Evolutionary conservation across 2,888 invertebrate genomes (phyloP).

Genomic region (Pammene aurita): DNA sequence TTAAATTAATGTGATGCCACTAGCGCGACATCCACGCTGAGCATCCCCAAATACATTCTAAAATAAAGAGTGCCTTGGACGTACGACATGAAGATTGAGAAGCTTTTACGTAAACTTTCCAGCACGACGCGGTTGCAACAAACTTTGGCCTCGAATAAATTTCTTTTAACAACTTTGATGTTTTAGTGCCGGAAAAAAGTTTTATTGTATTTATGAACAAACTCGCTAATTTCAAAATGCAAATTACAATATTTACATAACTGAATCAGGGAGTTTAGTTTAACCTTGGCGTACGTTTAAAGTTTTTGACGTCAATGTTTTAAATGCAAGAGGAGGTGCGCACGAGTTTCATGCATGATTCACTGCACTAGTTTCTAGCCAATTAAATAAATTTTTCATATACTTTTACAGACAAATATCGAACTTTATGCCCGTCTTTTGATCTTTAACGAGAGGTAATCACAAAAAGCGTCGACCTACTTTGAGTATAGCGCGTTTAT

Average conservation of each 20-base stretch:
- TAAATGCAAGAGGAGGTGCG: constrained; percentile 59
- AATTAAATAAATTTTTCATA: constrained; percentile 31
- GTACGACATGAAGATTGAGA: constrained; percentile 52
- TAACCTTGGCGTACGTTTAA: constrained; percentile 56
- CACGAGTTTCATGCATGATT: constrained; percentile 54
- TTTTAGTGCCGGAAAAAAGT: constrained; percentile 17
- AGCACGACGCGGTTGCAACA: constrained; percentile 46
- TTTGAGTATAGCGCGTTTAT: constrained; percentile 12
- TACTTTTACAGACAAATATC: constrained; percentile 12
- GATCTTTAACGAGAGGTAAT: constrained; percentile 20
- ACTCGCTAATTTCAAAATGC: constrained; percentile 14
- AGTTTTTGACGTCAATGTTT: constrained; percentile 66
- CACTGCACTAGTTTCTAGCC: constrained; percentile 54
- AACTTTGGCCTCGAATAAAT: neutral
- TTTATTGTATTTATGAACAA: constrained; percentile 4
- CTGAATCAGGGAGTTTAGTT: constrained; percentile 26
- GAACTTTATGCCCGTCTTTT: constrained; percentile 24
- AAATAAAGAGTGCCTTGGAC: constrained; percentile 58
- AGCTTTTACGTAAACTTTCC: constrained; percentile 55
- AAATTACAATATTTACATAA: constrained; percentile 33
- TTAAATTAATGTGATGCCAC: constrained; percentile 56
- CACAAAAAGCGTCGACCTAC: constrained; percentile 19
- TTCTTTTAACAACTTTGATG: constrained; percentile 16
- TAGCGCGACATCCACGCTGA: constrained; percentile 51
- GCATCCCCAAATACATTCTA: constrained; percentile 66